Base-by-base conservation (phyloP, 2,797 vertebrate species). In the Cossypha caffra region DNA sequence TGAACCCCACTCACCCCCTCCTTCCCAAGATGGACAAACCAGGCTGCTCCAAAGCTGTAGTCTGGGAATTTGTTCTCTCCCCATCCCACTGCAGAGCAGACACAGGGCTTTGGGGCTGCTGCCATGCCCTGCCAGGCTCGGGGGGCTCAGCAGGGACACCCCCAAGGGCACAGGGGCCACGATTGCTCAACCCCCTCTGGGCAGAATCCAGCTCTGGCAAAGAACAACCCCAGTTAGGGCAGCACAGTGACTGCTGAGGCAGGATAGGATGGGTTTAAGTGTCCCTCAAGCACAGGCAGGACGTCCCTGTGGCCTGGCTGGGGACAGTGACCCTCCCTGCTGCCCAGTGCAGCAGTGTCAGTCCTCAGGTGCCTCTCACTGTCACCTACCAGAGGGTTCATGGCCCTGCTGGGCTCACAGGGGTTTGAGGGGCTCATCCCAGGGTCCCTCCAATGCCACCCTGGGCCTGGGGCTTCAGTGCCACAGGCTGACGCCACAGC, bases 301-400 rank as follows among this genome's bases (percentile, higher is more conserved):
- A 13, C 9, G 26, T 20, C 16, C 42, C 43, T 2, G 35, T 21
- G 35, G 51, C 25, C 42, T 73, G 0, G 3, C 23, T 19, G 76
- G 45, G 33, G 54, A n/a, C 69, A 45, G 54, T 58, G 57, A 64
- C 18, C 28, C n/a, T 42, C 38, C 40, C 40, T 57, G 67, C 42
- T 43, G 37, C 14, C 4, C 1, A 14, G 0, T 8, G 37, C 2
- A 0, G 64, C 18, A 16, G 7, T 1, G 26, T 6, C 1, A 7
- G 23, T 5, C 40, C 66, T 29, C 0, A 7, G 16, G 51, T 13
- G 26, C 7, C 66, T 64, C 62, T 48, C 1, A 0, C 31, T 16
- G 58, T 14, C 78, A 25, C 67, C 63, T 23, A 1, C n/a, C 3
- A 9, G 25, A 23, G 57, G 19, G 23, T 40, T 29, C 23, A 7